Base-by-base conservation (phyloP, 2,888 invertebrate genomes). In the Acholoe squamosa region DNA sequence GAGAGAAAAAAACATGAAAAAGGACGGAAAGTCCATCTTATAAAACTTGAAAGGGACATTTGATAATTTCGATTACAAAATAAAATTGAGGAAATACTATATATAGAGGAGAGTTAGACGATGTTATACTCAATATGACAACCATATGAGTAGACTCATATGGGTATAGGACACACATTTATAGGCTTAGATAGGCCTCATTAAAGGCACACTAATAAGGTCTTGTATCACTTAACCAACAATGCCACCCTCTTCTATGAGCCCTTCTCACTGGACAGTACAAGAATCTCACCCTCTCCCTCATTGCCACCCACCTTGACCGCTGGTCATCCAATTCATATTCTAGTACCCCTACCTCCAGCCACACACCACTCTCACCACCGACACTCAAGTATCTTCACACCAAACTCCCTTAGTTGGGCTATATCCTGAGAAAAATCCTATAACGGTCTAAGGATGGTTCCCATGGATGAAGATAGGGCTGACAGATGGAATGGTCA, bases 261-360 rank as follows among this genome's bases (percentile, higher is more conserved):
- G 3, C 61, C 19, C 61, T 61, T 61, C 22, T 43, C 43, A 43
- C 71, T 28, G 14, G 12, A 71, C 71, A 71, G 28, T 71, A 25
- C 61, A 71, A 1, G 0, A 71, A 28, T 71, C 71, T 71, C 71
- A 71, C 31, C 71, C 31, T 71, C 71, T 71, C 71, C 12, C 71
- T 71, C 25, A 71, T 43, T 43, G 28, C 71, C 71, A 28, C 71
- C 71, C 71, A 71, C 71, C 71, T 71, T 28, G 31, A 25, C 71
- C 71, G 28, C 28, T 71, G 28, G 28, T 28, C 71, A 71, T 71
- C 31, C 12, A 28, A 28, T 28, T 28, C 71, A 1, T 3, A n/a
- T 71, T 71, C 31, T 28, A 71, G 71, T 71, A 28, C 71, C 43
- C 71, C 71, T 71, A 22, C 71, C 71, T 25, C 28, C 71, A n/a